Percentiles rank a stretch among this genome's conserved stretches.
Conservation (phyloP, 1,140 invertebrate genomes). For the Drosophila sucinea region DNA sequence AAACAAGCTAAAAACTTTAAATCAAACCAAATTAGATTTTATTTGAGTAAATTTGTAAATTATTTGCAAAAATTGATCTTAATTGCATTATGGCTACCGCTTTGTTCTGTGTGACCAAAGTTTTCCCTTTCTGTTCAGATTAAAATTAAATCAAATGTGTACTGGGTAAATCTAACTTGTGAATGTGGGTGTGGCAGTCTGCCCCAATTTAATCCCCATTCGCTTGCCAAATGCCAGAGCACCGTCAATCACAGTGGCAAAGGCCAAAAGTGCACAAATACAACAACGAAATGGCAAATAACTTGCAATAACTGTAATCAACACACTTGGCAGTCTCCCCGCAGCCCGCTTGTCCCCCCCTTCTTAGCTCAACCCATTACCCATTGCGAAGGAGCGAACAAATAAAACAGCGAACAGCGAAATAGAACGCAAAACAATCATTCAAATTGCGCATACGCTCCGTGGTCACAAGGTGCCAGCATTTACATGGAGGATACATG, state of each 20-base stretch:
- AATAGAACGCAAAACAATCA: constrained; percentile 75
- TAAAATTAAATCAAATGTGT: background rate
- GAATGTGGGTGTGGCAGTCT: background rate
- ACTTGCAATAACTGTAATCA: constrained; percentile 79
- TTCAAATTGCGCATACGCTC: constrained; percentile 77
- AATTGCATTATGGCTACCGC: too few relatives aligned
- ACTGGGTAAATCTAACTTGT: background rate
- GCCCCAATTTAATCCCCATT: constrained; percentile 20
- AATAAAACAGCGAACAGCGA: constrained; percentile 19
- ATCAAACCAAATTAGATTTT: too few relatives aligned
- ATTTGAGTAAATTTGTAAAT: too few relatives aligned
- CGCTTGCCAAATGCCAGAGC: constrained; percentile 26
- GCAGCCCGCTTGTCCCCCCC: background rate
- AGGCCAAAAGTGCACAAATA: constrained; percentile 61
- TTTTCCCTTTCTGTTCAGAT: background rate
- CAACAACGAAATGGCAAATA: constrained; percentile 61
- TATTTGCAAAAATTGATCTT: too few relatives aligned
- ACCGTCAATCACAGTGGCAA: constrained; percentile 64
- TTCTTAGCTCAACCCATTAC: background rate
- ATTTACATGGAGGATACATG: constrained; percentile 19
- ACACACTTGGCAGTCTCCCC: constrained; percentile 44
- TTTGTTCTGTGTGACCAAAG: too few relatives aligned
- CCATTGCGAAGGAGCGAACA: constrained; percentile 15
- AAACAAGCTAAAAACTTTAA: too few relatives aligned
- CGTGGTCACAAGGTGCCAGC: constrained; percentile 53